Base-by-base conservation (phyloP, 2,113 vertebrate genomes). In the Boulengeromyrus knoepffleri region DNA sequence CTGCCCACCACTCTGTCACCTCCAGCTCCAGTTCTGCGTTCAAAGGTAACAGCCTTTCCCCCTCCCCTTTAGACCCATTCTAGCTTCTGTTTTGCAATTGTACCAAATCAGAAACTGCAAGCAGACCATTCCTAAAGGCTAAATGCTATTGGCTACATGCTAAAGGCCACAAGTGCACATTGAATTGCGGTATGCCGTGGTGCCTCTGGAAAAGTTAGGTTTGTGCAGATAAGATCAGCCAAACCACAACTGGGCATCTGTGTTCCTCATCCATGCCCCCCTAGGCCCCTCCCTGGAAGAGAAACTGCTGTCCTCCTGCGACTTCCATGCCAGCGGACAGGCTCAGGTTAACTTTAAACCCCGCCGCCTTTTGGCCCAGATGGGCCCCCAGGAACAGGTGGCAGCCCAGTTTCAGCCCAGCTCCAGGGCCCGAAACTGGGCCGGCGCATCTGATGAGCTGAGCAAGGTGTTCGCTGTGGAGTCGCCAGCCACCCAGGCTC, bases 211-310 rank as follows among this genome's bases (percentile, higher is more conserved):
- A 56, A 53, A 88, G 31, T 36, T 42, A 19, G 31, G 9, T 42
- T 80, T 42, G 74, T 36, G 70, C 62, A 70, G 62, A 70, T 70
- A 7, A 42, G 74, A 80, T 80, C 15, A 80, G 36, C 70, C 70
- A 77, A 77, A 77, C 13, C 36, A 39, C 70, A 39, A 7, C 2
- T 46, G 83, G 83, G 83, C 83, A n/a, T 85, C 19, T 85, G 45
- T 94, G 90, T 95, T 92, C 95, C 95, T 96, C 95, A 91, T 96
- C 92, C 96, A 96, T 92, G 96, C 95, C 70, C 94, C 94, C 96
- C 95, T 96, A 99, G 98, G 98, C 96, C 96, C 95, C 52, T 97
- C 97, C 93, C 95, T 98, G 97, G 97, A 99, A 95, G 96, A 98
- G 95, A 98, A 98, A 94, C 95, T 97, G 88, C 97, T 97, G 94